These are phyloP conservation scores for Erinaceus europaeus DNA, from an alignment of 2,113 vertebrate genomes.

Conservation along the genomic window DNA sequence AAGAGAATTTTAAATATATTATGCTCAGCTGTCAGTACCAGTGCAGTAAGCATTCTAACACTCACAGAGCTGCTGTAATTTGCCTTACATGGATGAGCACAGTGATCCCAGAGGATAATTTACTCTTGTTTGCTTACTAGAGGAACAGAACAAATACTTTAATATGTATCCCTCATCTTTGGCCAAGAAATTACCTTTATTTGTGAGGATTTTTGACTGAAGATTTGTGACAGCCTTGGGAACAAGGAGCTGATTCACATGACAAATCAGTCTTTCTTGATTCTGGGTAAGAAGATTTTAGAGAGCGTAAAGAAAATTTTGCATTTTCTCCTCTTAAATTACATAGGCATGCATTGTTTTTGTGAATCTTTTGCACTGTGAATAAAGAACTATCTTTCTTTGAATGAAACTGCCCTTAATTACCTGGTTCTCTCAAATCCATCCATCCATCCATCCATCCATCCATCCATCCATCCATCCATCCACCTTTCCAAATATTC, in stretches of 20 bases:
- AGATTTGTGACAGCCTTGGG: background rate
- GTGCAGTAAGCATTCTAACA: background rate
- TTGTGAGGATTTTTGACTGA: slow-evolving; percentile 33
- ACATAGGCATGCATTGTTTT: background rate
- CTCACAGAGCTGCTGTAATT: slow-evolving; percentile 7
- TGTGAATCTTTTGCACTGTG: background rate
- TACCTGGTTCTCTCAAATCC: background rate
- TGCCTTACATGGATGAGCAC: slow-evolving; percentile 16
- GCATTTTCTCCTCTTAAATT: background rate
- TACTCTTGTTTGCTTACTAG: slow-evolving; percentile 37
- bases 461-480: background rate
- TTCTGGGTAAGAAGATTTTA: background rate
- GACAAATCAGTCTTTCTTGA: background rate
- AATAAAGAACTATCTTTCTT: slow-evolving; percentile 12
- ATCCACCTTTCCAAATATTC: too few species aligned
- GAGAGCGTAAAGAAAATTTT: background rate
- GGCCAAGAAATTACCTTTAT: background rate
- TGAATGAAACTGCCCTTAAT: background rate
- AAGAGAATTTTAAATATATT: slow-evolving; percentile 14
- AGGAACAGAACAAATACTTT: slow-evolving; percentile 36
- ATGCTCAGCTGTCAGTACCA: background rate
- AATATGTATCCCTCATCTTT: slow-evolving; percentile 34
- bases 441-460: background rate
- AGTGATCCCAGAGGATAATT: slow-evolving; percentile 13
- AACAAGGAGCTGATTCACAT: background rate